Conservation (phyloP, 2,888 invertebrate genomes). For the Adelognathus sp. region DNA sequence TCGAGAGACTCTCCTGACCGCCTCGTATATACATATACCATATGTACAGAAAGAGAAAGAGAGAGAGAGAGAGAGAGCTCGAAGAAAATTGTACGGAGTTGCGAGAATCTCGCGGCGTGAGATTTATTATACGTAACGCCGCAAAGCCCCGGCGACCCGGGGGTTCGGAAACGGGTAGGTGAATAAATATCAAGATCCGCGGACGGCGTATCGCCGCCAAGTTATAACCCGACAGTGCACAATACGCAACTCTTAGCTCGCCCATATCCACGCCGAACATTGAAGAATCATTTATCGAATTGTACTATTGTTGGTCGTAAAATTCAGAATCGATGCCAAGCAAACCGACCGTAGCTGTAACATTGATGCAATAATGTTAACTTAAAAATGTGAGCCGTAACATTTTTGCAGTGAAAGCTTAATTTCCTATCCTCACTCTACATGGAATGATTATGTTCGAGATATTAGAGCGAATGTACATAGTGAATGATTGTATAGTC, state of each 20-base stretch:
- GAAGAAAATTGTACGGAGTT: conserved; percentile 58
- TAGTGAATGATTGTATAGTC: no score
- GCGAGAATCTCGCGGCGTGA: conserved; percentile 58
- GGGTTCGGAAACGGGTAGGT: conserved; percentile 58
- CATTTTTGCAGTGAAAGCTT: no score
- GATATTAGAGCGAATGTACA: no score
- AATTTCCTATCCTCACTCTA: no score
- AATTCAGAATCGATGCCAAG: background rate
- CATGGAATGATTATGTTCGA: no score
- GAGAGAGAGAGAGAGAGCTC: conserved; percentile 23
- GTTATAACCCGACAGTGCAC: conserved; percentile 41
- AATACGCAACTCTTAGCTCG: conserved; percentile 49
- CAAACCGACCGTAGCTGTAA: background rate
- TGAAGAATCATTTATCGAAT: conserved; percentile 55
- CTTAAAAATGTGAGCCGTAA: no score
- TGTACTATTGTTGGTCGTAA: conserved; percentile 32
- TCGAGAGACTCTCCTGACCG: conserved; percentile 41
- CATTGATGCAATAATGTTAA: background rate
- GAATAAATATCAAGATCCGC: conserved; percentile 58
- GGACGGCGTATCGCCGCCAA: conserved; percentile 40
- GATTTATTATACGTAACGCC: conserved; percentile 61
- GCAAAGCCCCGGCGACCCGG: conserved; percentile 59
- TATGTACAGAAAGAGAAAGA: conserved; percentile 7
- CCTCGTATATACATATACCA: conserved; percentile 9
- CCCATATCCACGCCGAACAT: conserved; percentile 23